A percentile compares a stretch with the other conserved stretches of the same genome.
Conservation (phyloP, 2,797 vertebrate species). For the Diplodus puntazzo region DNA sequence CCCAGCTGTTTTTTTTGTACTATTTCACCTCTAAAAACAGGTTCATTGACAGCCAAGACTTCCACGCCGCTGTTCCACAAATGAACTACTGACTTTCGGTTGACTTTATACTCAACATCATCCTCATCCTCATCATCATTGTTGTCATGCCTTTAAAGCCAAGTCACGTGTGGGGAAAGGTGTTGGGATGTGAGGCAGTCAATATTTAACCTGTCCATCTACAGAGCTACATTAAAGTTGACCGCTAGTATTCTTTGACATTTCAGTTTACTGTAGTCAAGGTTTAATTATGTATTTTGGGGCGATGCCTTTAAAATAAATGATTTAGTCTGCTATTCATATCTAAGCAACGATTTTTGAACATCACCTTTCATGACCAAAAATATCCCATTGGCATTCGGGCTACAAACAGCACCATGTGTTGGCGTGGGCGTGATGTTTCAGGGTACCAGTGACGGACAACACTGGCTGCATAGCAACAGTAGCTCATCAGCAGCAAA, state of each 20-base stretch:
- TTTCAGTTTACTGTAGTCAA: not conserved
- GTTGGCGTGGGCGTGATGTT: not conserved
- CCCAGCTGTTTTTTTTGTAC: not conserved
- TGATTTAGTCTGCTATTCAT: slow-evolving; percentile 1
- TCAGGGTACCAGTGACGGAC: not conserved
- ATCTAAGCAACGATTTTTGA: not conserved
- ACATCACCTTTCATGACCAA: not conserved
- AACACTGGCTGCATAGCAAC: not conserved
- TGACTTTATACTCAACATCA: too few relatives aligned
- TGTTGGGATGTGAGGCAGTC: not conserved
- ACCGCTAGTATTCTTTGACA: slow-evolving; percentile 13
- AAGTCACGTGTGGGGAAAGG: not conserved
- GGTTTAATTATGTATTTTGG: not conserved
- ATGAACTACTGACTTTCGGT: not conserved
- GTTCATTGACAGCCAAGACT: slow-evolving; percentile 4
- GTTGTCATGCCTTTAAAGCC: slow-evolving; percentile 15
- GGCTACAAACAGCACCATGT: not conserved
- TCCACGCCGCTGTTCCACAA: not conserved
- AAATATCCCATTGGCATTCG: not conserved
- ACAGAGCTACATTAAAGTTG: not conserved
- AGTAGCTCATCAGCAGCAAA: not conserved
- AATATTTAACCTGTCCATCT: not conserved
- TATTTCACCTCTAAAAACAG: not conserved
- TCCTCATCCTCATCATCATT: not conserved
- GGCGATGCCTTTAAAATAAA: slow-evolving; percentile 22